Evolutionary conservation across 2,888 invertebrate species (phyloP), one percentile per base, ranked within the genome.

Genomic region (Hypselothyrea guttata): DNA sequence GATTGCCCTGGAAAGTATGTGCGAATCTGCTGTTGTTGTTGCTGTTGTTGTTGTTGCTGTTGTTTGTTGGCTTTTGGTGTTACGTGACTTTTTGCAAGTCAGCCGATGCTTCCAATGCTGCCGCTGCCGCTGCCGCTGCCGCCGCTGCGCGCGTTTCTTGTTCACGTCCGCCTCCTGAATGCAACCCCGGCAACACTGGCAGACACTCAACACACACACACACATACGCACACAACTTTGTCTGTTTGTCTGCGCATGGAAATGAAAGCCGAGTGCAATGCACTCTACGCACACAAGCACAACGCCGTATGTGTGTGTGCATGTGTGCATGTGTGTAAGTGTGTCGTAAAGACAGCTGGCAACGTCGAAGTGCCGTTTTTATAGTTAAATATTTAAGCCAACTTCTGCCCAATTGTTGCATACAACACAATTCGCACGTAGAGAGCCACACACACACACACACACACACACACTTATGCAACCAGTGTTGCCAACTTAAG

Each of bases 51-150:
- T 53, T 38, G 71, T 71, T 45, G 62, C 56, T 48, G n/a, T n/a
- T n/a, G n/a, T n/a, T n/a, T n/a, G n/a, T n/a, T n/a, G n/a, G n/a
- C n/a, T n/a, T n/a, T 41, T 15, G 40, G 27, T 46, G 78, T 70
- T 81, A 78, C 77, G 77, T 78, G 77, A 78, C 75, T 35, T 7
- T 61, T 59, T 60, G 48, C 35, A 52, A 81, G 77, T 77, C 75
- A 53, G 51, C 76, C 72, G 58, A 46, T 44, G 49, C 42, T 12
- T 11, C 11, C n/a, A 8, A 3, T 52, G 16, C 28, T 49, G 40
- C 40, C 8, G 33, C n/a, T n/a, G n/a, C n/a, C n/a, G n/a, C n/a
- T n/a, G n/a, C n/a, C 42, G 52, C 71, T 62, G 55, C 44, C 35
- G 42, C 40, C 58, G 33, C 35, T 55, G 52, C 52, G 51, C 44